A percentile compares a stretch with the other conserved stretches of the same genome.
These are phyloP conservation scores for Glossophaga mutica DNA, from an alignment of 2,797 vertebrate genomes.

Conservation along the genomic window DNA sequence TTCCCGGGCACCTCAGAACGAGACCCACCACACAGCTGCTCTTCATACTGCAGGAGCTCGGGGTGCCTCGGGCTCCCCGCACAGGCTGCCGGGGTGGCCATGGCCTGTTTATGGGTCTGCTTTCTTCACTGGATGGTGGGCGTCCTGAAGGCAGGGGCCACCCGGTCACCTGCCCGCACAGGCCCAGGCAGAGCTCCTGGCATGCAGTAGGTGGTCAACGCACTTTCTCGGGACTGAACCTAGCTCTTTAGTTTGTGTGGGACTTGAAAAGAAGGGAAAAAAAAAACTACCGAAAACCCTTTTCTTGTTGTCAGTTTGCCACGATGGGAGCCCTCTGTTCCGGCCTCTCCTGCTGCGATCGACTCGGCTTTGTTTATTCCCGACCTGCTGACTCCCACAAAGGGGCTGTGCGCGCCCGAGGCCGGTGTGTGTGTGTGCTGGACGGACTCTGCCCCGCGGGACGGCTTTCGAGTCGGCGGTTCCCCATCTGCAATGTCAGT, in stretches of 20 bases:
- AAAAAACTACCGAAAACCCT: not conserved
- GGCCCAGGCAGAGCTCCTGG: not conserved
- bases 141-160: not conserved
- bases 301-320: not conserved
- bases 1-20: not conserved
- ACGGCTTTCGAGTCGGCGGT: slow-evolving; percentile 49
- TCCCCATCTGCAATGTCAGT: not conserved
- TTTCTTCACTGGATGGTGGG: not conserved
- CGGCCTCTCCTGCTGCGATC: not conserved
- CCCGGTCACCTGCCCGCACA: rapidly evolving
- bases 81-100: rapidly evolving
- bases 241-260: not conserved
- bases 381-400: slow-evolving; percentile 38
- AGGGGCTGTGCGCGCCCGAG: not conserved
- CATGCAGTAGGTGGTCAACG: not conserved
- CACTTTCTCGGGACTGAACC: not conserved
- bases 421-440: not conserved
- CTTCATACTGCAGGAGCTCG: not conserved
- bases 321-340: slow-evolving; percentile 45
- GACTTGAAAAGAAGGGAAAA: not conserved
- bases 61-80: not conserved
- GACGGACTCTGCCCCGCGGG: slow-evolving; percentile 28
- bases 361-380: slow-evolving; percentile 63
- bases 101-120: rapidly evolving
- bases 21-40: not conserved